phyloP scores from a whole-genome alignment of 2,888 invertebrate species.

The Sclerodermus sp. region DNA sequence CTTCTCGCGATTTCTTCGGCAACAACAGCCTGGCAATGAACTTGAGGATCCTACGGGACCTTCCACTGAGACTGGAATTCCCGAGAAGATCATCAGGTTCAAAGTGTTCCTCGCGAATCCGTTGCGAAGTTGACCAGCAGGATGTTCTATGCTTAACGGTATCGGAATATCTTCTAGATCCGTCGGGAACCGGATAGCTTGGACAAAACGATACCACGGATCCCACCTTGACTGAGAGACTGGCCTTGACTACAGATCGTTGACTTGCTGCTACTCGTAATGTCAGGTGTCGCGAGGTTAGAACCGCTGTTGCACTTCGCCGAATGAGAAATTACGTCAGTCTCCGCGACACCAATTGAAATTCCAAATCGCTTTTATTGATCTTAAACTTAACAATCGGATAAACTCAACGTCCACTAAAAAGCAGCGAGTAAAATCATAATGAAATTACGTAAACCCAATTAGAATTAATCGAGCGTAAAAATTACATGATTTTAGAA shows the following conservation, averaged over 20 bases:
- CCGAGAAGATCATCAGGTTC: neutral
- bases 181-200: conserved; percentile 19
- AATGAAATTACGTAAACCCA: too few species aligned
- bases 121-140: neutral
- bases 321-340: too few species aligned
- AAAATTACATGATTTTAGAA: too few species aligned
- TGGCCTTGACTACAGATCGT: conserved; percentile 18
- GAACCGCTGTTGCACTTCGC: too few species aligned
- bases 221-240: conserved; percentile 8
- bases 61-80: neutral
- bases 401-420: too few species aligned
- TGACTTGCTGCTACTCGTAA: conserved; percentile 9
- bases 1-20: neutral
- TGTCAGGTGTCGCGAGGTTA: too few species aligned
- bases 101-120: neutral
- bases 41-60: neutral
- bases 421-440: too few species aligned
- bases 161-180: conserved; percentile 7
- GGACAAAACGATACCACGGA: conserved; percentile 6
- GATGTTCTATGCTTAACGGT: conserved; percentile 18
- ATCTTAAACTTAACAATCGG: too few species aligned
- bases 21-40: neutral
- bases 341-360: too few species aligned
- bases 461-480: too few species aligned
- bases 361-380: too few species aligned